phyloP scores from a whole-genome alignment of 2,888 invertebrate genomes.

The Euplexia lucipara region DNA sequence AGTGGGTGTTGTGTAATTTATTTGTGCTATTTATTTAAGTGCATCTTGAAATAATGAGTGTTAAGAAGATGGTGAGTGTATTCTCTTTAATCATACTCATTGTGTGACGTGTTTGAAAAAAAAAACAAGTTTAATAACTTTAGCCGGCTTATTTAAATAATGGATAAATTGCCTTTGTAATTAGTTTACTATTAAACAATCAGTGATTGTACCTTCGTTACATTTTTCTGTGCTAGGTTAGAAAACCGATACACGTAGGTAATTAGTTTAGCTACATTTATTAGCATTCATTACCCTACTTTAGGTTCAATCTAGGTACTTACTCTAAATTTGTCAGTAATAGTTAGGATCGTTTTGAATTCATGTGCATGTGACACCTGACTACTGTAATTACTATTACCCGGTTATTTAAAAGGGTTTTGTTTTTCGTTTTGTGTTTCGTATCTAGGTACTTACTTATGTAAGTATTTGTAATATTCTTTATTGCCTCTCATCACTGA shows the following conservation, averaged over 20 bases:
- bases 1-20: slow-evolving; percentile 69
- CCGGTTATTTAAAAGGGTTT: too few species aligned
- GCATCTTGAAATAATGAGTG: slow-evolving; percentile 63
- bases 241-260: slow-evolving; percentile 42
- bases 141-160: slow-evolving; percentile 29
- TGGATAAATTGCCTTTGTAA: slow-evolving; percentile 12
- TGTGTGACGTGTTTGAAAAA: slow-evolving; percentile 9
- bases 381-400: not conserved
- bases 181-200: slow-evolving; percentile 31
- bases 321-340: slow-evolving; percentile 27
- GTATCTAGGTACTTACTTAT: too few species aligned
- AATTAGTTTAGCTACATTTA: slow-evolving; percentile 37
- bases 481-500: too few species aligned
- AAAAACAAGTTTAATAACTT: not conserved
- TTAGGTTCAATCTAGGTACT: slow-evolving; percentile 27
- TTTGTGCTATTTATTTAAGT: slow-evolving; percentile 67
- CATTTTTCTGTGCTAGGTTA: slow-evolving; percentile 47
- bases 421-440: too few species aligned
- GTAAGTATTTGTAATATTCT: too few species aligned
- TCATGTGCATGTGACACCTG: slow-evolving; percentile 13
- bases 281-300: slow-evolving; percentile 47
- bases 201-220: slow-evolving; percentile 14
- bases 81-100: slow-evolving; percentile 8
- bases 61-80: slow-evolving; percentile 60
- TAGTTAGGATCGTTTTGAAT: slow-evolving; percentile 17